A percentile compares a stretch with the other conserved stretches of the same genome.
Evolutionary conservation across 1,140 invertebrate genomes (phyloP).

Genomic region (Lasioglossum albipes): DNA sequence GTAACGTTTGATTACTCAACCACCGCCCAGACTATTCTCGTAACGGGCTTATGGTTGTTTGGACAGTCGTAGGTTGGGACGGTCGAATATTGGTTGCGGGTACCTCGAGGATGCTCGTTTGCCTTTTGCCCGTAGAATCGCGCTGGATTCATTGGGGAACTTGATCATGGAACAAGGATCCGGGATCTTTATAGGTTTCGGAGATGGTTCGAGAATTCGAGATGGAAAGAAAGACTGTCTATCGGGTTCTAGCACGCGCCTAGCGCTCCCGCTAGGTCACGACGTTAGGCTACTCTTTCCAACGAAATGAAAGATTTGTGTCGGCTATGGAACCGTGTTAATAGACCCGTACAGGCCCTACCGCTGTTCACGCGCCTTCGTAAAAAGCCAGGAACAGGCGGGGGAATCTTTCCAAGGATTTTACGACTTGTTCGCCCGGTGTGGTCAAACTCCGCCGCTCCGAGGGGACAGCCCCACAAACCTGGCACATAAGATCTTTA

Average conservation of each 20-base stretch:
- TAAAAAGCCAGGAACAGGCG: constrained; percentile 42
- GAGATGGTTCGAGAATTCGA: not conserved
- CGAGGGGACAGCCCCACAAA: not conserved
- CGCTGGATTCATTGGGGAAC: no score
- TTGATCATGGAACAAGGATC: no score
- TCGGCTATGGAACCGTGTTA: constrained; percentile 59
- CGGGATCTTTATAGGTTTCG: not conserved
- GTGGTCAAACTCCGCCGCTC: constrained; percentile 2
- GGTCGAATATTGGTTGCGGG: no score
- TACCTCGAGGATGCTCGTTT: no score
- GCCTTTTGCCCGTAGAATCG: no score
- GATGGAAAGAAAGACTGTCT: not conserved
- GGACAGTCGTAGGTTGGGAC: no score
- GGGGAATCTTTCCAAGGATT: constrained; percentile 31
- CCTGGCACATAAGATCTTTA: constrained; percentile 23
- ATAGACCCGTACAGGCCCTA: constrained; percentile 35
- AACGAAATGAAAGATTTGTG: constrained; percentile 56
- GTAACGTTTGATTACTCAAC: no score
- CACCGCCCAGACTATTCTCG: no score
- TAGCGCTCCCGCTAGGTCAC: constrained; percentile 16
- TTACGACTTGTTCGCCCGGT: constrained; percentile 47
- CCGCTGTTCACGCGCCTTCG: constrained; percentile 53
- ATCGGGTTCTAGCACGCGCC: constrained; percentile 46
- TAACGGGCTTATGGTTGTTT: no score
- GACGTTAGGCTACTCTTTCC: constrained; percentile 33